phyloP scores from a whole-genome alignment of 2,113 vertebrate genomes.

The Muntiacus reevesi region DNA sequence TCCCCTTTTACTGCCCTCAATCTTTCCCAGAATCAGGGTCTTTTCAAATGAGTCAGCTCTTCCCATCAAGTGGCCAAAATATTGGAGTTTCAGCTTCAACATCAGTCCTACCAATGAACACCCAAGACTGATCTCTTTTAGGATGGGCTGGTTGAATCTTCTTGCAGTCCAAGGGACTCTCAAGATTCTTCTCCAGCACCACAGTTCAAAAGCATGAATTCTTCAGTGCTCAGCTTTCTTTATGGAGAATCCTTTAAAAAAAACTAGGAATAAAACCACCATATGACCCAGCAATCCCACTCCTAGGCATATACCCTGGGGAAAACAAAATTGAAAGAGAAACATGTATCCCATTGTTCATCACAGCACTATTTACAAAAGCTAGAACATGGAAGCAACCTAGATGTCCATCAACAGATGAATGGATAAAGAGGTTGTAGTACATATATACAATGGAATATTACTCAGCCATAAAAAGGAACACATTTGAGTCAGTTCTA shows the following conservation, averaged over 20 bases:
- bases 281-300: neutral
- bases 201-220: no score
- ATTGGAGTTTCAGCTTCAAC: neutral
- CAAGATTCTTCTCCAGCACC: no score
- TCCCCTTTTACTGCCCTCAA: neutral
- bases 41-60: neutral
- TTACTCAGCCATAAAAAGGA: neutral
- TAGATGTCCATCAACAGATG: neutral
- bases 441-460: neutral
- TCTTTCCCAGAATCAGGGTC: neutral
- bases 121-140: no score
- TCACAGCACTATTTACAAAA: neutral
- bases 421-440: neutral
- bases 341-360: neutral
- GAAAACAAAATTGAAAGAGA: neutral
- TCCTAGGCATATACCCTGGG: neutral
- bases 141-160: neutral
- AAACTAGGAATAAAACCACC: neutral
- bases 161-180: no score
- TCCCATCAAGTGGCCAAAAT: fast-evolving
- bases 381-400: neutral
- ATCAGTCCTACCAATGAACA: neutral
- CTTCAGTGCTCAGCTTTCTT: fast-evolving
- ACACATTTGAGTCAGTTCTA: neutral
- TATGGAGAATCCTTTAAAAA: neutral